Evolutionary conservation across 2,888 invertebrate genomes (phyloP).

Genomic region (Ctenicera cuprea): DNA sequence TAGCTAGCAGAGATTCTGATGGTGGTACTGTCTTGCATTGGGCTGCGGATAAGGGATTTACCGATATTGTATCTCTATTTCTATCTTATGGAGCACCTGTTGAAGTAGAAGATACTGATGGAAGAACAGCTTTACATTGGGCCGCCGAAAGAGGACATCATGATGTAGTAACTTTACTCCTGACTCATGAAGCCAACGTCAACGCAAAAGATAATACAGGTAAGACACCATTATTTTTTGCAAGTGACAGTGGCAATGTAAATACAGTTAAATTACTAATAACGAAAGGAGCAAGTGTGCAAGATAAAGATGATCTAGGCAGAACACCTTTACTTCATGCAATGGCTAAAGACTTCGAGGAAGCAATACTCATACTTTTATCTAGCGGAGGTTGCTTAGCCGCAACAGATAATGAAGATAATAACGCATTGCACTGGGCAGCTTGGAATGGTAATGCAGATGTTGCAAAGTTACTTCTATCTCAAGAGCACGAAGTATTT

Average conservation of each 20-base stretch:
- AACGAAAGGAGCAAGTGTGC: conserved; percentile 1
- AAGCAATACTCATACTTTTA: neutral
- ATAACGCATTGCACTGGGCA: conserved; percentile 1
- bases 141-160: neutral
- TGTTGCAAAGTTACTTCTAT: neutral
- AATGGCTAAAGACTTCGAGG: neutral
- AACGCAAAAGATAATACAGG: neutral
- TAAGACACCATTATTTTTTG: conserved; percentile 24
- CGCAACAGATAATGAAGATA: neutral
- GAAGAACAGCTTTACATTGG: conserved; percentile 19
- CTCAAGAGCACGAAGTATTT: neutral
- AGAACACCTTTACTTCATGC: conserved; percentile 13
- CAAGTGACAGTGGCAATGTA: neutral
- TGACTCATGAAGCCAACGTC: neutral
- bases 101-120: conserved; percentile 12
- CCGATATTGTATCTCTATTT: neutral
- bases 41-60: conserved; percentile 17
- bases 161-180: neutral
- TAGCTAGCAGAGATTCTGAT: conserved; percentile 23
- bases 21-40: conserved; percentile 12
- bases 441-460: conserved; percentile 5
- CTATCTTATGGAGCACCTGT: neutral
- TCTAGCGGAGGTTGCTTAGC: neutral
- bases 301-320: neutral
- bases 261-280: neutral